Base-by-base conservation (phyloP, 2,888 invertebrate species). In the Drosophila siamana region DNA sequence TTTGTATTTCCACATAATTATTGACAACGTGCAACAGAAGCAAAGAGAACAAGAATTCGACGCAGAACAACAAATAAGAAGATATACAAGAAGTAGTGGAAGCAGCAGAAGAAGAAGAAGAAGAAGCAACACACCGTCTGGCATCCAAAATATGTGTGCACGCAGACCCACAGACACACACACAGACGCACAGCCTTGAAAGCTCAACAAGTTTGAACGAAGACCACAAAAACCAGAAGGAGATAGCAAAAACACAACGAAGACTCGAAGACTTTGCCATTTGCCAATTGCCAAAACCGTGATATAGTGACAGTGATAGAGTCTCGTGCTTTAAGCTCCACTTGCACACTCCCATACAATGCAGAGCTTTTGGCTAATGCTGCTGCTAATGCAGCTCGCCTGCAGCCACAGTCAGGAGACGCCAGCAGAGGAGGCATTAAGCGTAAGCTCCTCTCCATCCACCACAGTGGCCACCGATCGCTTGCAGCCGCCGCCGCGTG, bases 401-500 rank as follows among this genome's bases (percentile, higher is more conserved):
- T n/a, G n/a, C 46, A 67, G 40, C 6, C 46, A 9, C 46, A 59
- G 40, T 6, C 46, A 69, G 15, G 54, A 46, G 15, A 15, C 54
- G 2, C 44, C 60, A 33, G 33, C 60, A 22, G n/a, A 33, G 33
- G n/a, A n/a, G n/a, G n/a, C n/a, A n/a, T n/a, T n/a, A n/a, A n/a
- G n/a, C n/a, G n/a, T n/a, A n/a, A n/a, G n/a, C n/a, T n/a, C n/a
- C n/a, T n/a, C 33, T 5, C n/a, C n/a, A 33, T 9, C 4, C 33
- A 28, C 65, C 4, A 33, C 62, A 6, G 44, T 59, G 3, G 41
- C 74, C 0, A 50, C 79, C 0, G 74, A 70, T 4, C 73, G 75
- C 1, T 60, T 74, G 15, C 13, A 13, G n/a, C 83, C 89, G 8
- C 91, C 91, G 46, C 88, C 89, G 19, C 81, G 79, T 40, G 91